Evolutionary conservation across 2,888 invertebrate species (phyloP).

Genomic region (Octodonta nipae): DNA sequence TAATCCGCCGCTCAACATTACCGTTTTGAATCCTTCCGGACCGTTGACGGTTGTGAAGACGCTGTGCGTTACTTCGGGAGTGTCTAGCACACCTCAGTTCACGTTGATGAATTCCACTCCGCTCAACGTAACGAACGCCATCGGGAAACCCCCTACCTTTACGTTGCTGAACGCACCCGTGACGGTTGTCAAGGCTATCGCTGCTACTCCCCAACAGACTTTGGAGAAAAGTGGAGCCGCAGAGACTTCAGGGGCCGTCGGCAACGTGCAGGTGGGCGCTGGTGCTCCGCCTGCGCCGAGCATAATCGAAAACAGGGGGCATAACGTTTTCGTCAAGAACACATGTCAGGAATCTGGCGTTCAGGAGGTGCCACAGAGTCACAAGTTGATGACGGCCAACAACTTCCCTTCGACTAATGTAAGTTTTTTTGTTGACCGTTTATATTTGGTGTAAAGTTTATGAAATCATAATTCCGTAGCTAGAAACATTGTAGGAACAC

Average conservation of each 20-base stretch:
- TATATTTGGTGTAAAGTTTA: too few species aligned
- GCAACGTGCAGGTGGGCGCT: slow-evolving; percentile 9
- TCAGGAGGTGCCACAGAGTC: slow-evolving; percentile 27
- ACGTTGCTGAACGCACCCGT: slow-evolving; percentile 32
- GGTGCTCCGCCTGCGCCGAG: slow-evolving; percentile 10
- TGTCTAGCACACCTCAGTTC: slow-evolving; percentile 29
- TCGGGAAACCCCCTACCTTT: slow-evolving; percentile 28
- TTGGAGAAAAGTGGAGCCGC: slow-evolving; percentile 9
- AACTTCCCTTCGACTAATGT: slow-evolving; percentile 31
- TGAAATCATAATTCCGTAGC: too few species aligned
- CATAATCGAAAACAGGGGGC: slow-evolving; percentile 25
- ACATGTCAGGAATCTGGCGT: slow-evolving; percentile 20
- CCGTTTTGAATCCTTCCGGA: slow-evolving; percentile 31
- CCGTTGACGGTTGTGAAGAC: slow-evolving; percentile 34
- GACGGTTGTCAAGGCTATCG: slow-evolving; percentile 29
- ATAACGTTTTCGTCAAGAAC: slow-evolving; percentile 36
- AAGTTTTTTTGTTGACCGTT: slow-evolving; percentile 17
- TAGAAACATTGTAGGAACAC: too few species aligned
- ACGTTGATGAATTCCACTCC: slow-evolving; percentile 31
- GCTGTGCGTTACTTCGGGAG: slow-evolving; percentile 28
- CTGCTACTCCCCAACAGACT: slow-evolving; percentile 6
- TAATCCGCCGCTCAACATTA: slow-evolving; percentile 30
- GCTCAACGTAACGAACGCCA: slow-evolving; percentile 25
- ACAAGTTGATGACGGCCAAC: slow-evolving; percentile 31
- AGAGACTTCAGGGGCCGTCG: slow-evolving; percentile 5